A percentile compares a stretch with the other conserved stretches of the same genome.
These are phyloP conservation scores for Baronia brevicornis DNA, from an alignment of 2,888 invertebrate species.

Conservation along the genomic window DNA sequence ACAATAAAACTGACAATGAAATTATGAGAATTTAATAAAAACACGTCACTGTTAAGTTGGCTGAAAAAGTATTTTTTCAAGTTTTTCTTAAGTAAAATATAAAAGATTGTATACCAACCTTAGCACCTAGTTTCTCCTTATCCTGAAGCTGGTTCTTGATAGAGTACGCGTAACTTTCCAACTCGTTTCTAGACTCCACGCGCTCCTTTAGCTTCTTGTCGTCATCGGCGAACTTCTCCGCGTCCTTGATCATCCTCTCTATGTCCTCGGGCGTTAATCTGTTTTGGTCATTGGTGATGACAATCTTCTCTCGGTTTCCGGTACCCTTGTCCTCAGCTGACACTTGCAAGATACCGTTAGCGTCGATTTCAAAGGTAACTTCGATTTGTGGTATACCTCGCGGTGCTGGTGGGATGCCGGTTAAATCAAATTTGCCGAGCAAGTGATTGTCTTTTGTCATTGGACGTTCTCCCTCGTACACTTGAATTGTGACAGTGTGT, in stretches of 20 bases:
- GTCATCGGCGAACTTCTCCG: constrained; percentile 98
- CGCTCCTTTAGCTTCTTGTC: constrained; percentile 97
- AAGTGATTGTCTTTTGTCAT: constrained; percentile 99
- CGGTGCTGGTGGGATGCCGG: constrained; percentile 96
- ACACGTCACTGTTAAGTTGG: too few species aligned
- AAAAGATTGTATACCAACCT: constrained; percentile 56
- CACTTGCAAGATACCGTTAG: constrained; percentile 95
- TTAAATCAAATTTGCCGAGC: constrained; percentile 98
- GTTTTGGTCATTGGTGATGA: constrained; percentile 99
- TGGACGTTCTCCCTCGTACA: constrained; percentile 98
- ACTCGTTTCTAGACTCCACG: constrained; percentile 96
- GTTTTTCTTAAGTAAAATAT: neutral
- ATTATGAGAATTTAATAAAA: too few species aligned
- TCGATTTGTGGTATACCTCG: constrained; percentile 96
- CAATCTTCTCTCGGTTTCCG: constrained; percentile 98
- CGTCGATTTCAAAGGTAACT: constrained; percentile 95
- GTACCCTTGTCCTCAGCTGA: constrained; percentile 99
- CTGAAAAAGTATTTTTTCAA: too few species aligned
- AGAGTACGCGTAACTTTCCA: constrained; percentile 98
- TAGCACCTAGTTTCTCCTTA: constrained; percentile 97
- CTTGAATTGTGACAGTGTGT: constrained; percentile 98
- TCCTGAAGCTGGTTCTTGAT: constrained; percentile 97
- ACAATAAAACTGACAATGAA: too few species aligned
- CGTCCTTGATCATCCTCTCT: constrained; percentile 99
- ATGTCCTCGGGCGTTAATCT: constrained; percentile 98